phyloP scores from a whole-genome alignment of 2,113 vertebrate genomes.

The Lynx canadensis region DNA sequence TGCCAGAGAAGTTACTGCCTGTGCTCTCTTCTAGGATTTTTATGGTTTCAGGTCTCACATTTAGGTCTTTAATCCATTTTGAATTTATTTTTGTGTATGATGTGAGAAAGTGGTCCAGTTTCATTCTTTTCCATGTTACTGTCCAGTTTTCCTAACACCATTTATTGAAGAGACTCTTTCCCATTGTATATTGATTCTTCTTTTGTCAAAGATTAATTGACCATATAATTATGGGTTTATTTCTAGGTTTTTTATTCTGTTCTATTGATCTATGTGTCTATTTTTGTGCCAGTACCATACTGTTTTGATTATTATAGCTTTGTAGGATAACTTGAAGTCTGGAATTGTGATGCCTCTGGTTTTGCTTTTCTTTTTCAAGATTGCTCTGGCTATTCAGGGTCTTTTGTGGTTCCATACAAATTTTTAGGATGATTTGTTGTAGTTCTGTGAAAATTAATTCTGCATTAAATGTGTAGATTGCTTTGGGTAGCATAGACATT shows the following conservation, averaged over 20 bases:
- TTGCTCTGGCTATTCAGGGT: no score
- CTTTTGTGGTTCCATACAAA: no score
- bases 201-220: background rate
- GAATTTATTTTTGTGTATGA: background rate
- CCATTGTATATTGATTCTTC: no score
- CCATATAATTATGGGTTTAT: background rate
- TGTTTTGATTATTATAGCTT: background rate
- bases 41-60: background rate
- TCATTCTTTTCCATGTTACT: background rate
- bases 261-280: background rate
- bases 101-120: background rate
- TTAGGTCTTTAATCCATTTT: background rate
- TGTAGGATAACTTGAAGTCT: background rate
- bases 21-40: background rate
- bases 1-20: background rate
- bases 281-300: background rate
- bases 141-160: background rate
- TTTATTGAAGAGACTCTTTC: no score
- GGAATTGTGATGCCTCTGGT: background rate
- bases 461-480: no score
- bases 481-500: no score
- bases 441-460: no score
- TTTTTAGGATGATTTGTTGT: no score
- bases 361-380: background rate
- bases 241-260: background rate